Evolutionary conservation across 2,113 vertebrate species (phyloP), one percentile per base, ranked within the genome.

Genomic region (Stigmatopora argus): DNA sequence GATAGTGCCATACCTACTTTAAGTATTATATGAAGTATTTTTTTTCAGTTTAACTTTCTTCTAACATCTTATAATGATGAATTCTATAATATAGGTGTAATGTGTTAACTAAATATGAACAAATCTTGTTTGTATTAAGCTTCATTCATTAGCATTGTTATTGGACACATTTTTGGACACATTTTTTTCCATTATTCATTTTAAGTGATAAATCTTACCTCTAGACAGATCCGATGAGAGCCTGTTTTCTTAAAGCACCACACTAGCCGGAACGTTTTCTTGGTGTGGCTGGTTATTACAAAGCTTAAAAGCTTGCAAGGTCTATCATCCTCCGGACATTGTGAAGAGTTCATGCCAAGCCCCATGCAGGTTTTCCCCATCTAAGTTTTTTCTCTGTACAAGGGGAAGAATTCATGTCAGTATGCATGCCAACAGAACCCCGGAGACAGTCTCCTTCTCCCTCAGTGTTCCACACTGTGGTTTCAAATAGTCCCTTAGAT

Each of bases 291-390:
- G 53, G 13, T 56, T 14, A 56, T 56, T 31, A 56, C 23, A 31
- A 53, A 56, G 11, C 53, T 23, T 56, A 15, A 31, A 56, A 56
- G 7, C 53, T 17, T 15, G 23, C 17, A 38, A n/a, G 0, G 34
- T n/a, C 57, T 41, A 8, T 38, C 57, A 38, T 59, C 31, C 57
- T 12, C 2, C 10, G 18, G 17, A 8, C 56, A 58, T 38, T 58
- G 56, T 12, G 17, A 58, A 38, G 15, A 58, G 15, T 58, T 35
- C 10, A 8, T 35, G 34, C 34, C 9, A 35, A 38, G 18, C 34
- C 57, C 34, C 35, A 59, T 59, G 57, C 57, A 41, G 57, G 21
- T 56, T 56, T 56, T 15, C 53, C 53, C 53, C 23, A 56, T 56
- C 53, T 31, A 19, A 55, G 53, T 23, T 55, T 55, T 31, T 14